phyloP scores from a whole-genome alignment of 2,113 vertebrate species.

The Vimba vimba region DNA sequence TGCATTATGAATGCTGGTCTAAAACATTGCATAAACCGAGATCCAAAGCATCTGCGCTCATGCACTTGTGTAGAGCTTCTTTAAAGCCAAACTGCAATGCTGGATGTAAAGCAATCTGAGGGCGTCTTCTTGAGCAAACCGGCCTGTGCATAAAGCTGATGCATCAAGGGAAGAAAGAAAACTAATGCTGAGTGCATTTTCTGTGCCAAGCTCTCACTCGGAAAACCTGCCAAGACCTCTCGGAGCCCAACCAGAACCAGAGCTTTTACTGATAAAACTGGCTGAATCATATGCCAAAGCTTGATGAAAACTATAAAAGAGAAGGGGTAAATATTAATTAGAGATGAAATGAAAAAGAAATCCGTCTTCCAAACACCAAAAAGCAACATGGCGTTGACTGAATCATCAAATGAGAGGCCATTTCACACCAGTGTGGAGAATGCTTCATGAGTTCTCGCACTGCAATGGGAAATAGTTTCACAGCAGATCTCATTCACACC shows the following conservation, averaged over 20 bases:
- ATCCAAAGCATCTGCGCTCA: background rate
- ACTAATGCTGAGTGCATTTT: constrained; percentile 34
- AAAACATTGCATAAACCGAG: background rate
- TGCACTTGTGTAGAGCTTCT: background rate
- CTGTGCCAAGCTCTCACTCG: constrained; percentile 33
- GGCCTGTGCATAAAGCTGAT: constrained; percentile 21
- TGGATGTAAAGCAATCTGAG: background rate
- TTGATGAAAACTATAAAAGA: background rate
- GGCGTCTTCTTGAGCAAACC: background rate
- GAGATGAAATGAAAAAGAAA: background rate
- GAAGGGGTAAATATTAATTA: constrained; percentile 19
- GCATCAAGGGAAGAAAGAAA: background rate
- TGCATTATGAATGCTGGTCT: background rate
- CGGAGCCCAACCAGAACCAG: background rate
- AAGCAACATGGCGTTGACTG: background rate
- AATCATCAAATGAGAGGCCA: background rate
- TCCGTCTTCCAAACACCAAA: background rate
- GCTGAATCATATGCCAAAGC: background rate
- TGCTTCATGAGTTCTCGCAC: background rate
- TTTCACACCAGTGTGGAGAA: constrained; percentile 5
- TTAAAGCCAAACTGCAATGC: background rate
- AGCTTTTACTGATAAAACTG: background rate
- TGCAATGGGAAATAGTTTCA: constrained; percentile 1
- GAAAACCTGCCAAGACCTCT: constrained; percentile 3
- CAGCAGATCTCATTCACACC: background rate